Base-by-base conservation (phyloP, 1,140 invertebrate species). In the Harlomillsia oculata region DNA sequence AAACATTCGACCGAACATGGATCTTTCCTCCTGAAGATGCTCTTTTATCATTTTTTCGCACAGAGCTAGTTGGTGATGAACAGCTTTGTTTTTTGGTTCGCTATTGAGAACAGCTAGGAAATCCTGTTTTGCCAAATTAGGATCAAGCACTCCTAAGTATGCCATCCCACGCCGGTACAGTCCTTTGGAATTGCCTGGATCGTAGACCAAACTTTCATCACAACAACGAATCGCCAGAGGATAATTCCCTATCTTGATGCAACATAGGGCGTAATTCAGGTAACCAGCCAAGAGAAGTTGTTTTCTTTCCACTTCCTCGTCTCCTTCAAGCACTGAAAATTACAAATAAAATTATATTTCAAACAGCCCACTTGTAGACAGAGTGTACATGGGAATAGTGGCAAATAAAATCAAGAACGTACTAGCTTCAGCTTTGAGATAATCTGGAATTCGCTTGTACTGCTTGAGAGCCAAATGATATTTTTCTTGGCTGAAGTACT, bases 1-100 rank as follows among this genome's bases (percentile, higher is more conserved):
- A 70, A 99, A 97, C 89, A 99, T 96, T 70, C 92, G 93, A 2
- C 82, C 82, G 72, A 94, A 99, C 11, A 90, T 76, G 67, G 87
- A 82, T 74, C 91, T 94, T 69, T 97, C 93, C 62, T 82, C 82
- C 36, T 80, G 75, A 51, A 81, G 76, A 60, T 87, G 80, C 57
- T 85, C 78, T 71, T 85, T 85, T 3, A 94, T 78, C 43, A 82
- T 77, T 53, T 81, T 76, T 48, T 81, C 80, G 71, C 88, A 91
- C 18, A 83, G 66, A 1, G 75, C 67, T 16, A 91, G 73, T 68
- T 93, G 84, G 67, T 87, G 82, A 18, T 78, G 76, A 0, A 91
- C 93, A 11, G 89, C 90, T 75, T 80, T 80, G 69, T 91, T 92
- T 20, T 78, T 79, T 2, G 86, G 80, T 74, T 94, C 87, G 46